phyloP scores from a whole-genome alignment of 2,888 invertebrate genomes.

The Trypoxylon attenuatum region DNA sequence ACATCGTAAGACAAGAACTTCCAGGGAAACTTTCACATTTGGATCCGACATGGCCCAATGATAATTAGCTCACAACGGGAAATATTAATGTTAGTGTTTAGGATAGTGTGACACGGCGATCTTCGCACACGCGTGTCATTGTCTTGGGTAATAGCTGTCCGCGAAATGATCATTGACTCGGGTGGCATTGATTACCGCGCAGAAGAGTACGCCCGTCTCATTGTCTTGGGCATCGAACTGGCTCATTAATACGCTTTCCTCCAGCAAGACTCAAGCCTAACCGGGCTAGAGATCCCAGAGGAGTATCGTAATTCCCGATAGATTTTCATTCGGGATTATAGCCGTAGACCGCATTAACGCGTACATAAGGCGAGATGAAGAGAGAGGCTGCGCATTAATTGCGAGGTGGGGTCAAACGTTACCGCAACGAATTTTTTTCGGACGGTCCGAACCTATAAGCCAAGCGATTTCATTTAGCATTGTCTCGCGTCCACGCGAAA shows the following conservation, averaged over 20 bases:
- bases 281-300: conserved; percentile 41
- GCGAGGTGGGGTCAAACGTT: conserved; percentile 26
- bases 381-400: conserved; percentile 18
- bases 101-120: no score
- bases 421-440: background rate
- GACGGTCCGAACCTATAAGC: background rate
- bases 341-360: conserved; percentile 16
- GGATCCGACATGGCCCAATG: conserved; percentile 39
- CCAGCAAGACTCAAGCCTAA: conserved; percentile 9
- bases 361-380: background rate
- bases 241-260: conserved; percentile 46
- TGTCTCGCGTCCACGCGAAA: background rate
- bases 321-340: conserved; percentile 35
- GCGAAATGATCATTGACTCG: conserved; percentile 61
- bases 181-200: conserved; percentile 57
- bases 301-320: conserved; percentile 4
- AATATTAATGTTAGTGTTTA: conserved; percentile 69
- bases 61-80: conserved; percentile 66
- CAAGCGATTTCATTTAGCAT: no score
- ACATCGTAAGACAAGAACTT: background rate
- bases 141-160: conserved; percentile 62
- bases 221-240: conserved; percentile 34
- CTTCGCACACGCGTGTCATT: conserved; percentile 62
- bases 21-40: conserved; percentile 62
- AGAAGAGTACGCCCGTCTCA: conserved; percentile 35